Evolutionary conservation across 2,888 invertebrate species (phyloP).

Genomic region (Iphiclides podalirius): DNA sequence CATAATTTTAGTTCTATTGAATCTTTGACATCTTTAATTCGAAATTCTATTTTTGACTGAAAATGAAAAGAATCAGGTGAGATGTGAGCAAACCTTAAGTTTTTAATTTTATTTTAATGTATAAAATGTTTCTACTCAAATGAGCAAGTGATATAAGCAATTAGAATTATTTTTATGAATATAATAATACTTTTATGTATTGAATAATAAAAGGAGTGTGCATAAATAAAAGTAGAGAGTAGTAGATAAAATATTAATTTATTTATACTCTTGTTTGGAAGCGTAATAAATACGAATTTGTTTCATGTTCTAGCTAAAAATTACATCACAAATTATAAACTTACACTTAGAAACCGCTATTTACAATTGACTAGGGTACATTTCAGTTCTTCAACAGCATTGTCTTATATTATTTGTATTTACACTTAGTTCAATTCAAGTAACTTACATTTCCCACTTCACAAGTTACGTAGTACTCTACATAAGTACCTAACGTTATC

Average conservation of each 20-base stretch:
- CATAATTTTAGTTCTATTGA: no score
- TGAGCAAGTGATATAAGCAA: no score
- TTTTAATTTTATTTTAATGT: no score
- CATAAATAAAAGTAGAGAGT: constrained; percentile 50
- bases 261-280: constrained; percentile 77
- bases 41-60: no score
- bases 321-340: constrained; percentile 77
- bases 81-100: no score
- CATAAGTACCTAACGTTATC: constrained; percentile 73
- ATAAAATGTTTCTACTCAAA: no score
- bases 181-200: no score
- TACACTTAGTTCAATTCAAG: constrained; percentile 48
- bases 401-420: constrained; percentile 46
- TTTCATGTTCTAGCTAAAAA: constrained; percentile 70
- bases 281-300: constrained; percentile 78
- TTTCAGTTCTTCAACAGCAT: constrained; percentile 75
- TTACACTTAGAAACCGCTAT: constrained; percentile 61
- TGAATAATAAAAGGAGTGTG: no score
- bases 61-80: no score
- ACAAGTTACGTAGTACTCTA: constrained; percentile 44
- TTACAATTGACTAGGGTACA: constrained; percentile 80
- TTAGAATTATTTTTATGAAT: no score
- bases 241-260: constrained; percentile 77
- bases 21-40: no score
- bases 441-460: constrained; percentile 44